Evolutionary conservation across 2,888 invertebrate species (phyloP).

Genomic region (Loripinus fragilis): DNA sequence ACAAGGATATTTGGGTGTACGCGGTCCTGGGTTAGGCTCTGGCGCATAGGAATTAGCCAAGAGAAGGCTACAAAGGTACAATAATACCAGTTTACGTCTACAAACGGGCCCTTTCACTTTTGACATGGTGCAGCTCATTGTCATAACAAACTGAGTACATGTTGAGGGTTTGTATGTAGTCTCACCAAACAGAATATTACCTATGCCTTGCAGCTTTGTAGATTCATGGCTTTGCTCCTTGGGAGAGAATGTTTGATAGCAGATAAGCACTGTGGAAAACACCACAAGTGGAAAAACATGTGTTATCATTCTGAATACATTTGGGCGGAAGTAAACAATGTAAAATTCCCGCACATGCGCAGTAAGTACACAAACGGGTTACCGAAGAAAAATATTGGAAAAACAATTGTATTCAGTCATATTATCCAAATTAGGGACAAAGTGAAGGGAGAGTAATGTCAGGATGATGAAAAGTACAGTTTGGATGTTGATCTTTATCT

Average conservation of each 20-base stretch:
- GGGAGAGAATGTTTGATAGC: not conserved
- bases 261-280: constrained; percentile 2
- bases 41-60: too few relatives aligned
- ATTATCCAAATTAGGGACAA: too few relatives aligned
- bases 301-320: not conserved
- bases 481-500: too few relatives aligned
- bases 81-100: constrained; percentile 1
- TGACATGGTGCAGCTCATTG: constrained; percentile 17
- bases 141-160: constrained; percentile 11
- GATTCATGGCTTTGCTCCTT: constrained; percentile 10
- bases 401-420: too few relatives aligned
- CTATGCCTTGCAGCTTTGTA: not conserved
- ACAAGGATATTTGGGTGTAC: constrained; percentile 10
- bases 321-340: not conserved
- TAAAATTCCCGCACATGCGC: not conserved
- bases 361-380: too few relatives aligned
- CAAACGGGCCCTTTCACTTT: constrained; percentile 21
- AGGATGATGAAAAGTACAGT: too few relatives aligned
- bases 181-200: constrained; percentile 3
- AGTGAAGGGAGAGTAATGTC: too few relatives aligned
- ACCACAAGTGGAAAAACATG: constrained; percentile 4
- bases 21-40: too few relatives aligned
- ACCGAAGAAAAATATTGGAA: too few relatives aligned
- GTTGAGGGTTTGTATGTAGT: constrained; percentile 7
- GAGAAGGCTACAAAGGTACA: too few relatives aligned